These are phyloP conservation scores for Lithophane socia DNA, from an alignment of 2,888 invertebrate species.

Conservation along the genomic window DNA sequence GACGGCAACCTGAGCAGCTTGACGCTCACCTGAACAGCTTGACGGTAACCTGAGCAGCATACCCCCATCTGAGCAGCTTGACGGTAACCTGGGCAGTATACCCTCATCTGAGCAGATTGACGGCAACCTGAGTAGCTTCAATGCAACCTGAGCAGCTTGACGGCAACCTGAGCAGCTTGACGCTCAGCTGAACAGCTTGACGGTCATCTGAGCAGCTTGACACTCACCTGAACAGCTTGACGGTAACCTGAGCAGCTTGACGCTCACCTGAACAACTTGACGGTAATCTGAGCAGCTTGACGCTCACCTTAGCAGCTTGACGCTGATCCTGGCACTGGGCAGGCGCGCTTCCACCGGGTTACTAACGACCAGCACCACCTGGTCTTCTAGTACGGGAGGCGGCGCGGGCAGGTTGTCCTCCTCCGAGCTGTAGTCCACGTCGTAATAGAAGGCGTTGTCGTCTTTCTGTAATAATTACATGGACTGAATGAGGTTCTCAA, in stretches of 20 bases:
- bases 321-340: conserved; percentile 37
- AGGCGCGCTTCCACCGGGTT: conserved; percentile 41
- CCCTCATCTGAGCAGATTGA: too few relatives aligned
- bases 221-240: not conserved
- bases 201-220: not conserved
- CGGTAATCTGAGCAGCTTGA: not conserved
- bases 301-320: conserved; percentile 22
- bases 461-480: not conserved
- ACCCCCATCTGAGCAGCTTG: too few relatives aligned
- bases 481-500: not conserved
- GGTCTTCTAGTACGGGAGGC: not conserved
- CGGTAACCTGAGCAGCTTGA: not conserved
- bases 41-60: not conserved
- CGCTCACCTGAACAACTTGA: conserved; percentile 8
- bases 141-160: not conserved
- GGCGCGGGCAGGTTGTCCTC: conserved; percentile 7
- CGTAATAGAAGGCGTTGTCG: conserved; percentile 24
- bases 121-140: not conserved
- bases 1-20: not conserved
- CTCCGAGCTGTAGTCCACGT: conserved; percentile 25
- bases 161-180: not conserved
- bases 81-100: too few relatives aligned
- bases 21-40: not conserved
- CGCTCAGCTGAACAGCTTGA: not conserved
- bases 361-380: conserved; percentile 19